Evolutionary conservation across 2,797 vertebrate genomes (phyloP).

Genomic region (Australoheros facetus): DNA sequence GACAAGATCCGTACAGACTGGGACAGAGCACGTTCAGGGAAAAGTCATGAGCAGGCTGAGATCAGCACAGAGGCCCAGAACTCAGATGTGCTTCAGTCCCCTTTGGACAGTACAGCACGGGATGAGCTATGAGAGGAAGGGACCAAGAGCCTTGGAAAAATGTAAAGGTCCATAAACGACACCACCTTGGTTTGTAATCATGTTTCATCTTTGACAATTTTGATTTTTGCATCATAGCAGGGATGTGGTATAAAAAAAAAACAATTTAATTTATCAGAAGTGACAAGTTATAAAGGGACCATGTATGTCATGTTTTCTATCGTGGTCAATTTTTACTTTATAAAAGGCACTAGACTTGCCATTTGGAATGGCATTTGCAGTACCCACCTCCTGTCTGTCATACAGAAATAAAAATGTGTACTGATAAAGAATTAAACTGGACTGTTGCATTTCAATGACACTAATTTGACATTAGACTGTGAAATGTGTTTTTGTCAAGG

Average conservation of each 20-base stretch:
- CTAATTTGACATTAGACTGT: conserved; percentile 40
- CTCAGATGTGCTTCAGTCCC: conserved; percentile 88
- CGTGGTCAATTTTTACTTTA: conserved; percentile 25
- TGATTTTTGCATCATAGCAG: conserved; percentile 32
- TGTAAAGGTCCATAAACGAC: conserved; percentile 9
- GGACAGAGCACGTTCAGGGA: conserved; percentile 89
- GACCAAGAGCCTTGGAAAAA: conserved; percentile 1
- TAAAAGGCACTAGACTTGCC: conserved; percentile 75
- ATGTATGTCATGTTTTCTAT: conserved; percentile 24
- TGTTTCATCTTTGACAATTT: conserved; percentile 21
- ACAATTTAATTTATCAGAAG: conserved; percentile 32
- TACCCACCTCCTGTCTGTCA: conserved; percentile 70
- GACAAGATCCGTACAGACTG: conserved; percentile 88
- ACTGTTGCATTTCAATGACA: conserved; percentile 22
- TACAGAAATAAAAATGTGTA: conserved; percentile 65
- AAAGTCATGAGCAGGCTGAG: conserved; percentile 87
- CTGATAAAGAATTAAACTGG: conserved; percentile 27
- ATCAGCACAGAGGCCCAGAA: conserved; percentile 90
- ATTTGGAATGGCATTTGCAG: conserved; percentile 75
- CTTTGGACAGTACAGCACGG: conserved; percentile 87
- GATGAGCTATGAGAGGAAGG: conserved; percentile 87
- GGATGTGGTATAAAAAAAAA: conserved; percentile 31
- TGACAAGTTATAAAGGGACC: conserved; percentile 53
- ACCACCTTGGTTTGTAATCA: conserved; percentile 10
- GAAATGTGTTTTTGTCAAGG: conserved; percentile 33